Percentiles rank a stretch among this genome's conserved stretches.
phyloP scores from a whole-genome alignment of 2,113 vertebrate species.

The human region DNA sequence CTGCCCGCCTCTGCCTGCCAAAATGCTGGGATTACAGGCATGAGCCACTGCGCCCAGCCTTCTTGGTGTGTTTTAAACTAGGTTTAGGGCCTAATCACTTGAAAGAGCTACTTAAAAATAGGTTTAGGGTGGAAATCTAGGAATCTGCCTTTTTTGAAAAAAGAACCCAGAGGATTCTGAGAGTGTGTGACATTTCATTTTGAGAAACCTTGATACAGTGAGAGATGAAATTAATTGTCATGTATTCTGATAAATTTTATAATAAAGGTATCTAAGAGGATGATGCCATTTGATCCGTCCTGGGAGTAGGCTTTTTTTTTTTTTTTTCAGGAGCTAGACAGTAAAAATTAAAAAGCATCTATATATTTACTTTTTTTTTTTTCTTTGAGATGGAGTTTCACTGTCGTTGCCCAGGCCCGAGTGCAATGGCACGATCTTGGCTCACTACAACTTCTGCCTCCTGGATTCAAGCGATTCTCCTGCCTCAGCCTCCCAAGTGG shows the following conservation, averaged over 20 bases:
- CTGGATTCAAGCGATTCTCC: too few species aligned
- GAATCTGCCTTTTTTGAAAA: neutral
- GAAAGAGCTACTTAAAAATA: neutral
- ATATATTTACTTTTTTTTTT: too few species aligned
- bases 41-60: too few species aligned
- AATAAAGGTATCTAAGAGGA: neutral
- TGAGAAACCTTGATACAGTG: conserved; percentile 1
- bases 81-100: neutral
- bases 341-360: neutral
- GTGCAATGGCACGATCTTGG: too few species aligned
- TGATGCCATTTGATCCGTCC: neutral
- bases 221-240: neutral
- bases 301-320: neutral
- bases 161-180: neutral
- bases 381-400: neutral
- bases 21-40: too few species aligned
- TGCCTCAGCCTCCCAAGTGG: too few species aligned
- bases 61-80: neutral
- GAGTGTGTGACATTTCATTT: neutral
- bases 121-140: neutral
- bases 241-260: neutral
- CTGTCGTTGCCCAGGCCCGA: too few species aligned
- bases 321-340: neutral
- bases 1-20: too few species aligned
- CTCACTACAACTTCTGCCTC: too few species aligned